phyloP scores from a whole-genome alignment of 1,140 invertebrate genomes.

The Anastatus disparis region DNA sequence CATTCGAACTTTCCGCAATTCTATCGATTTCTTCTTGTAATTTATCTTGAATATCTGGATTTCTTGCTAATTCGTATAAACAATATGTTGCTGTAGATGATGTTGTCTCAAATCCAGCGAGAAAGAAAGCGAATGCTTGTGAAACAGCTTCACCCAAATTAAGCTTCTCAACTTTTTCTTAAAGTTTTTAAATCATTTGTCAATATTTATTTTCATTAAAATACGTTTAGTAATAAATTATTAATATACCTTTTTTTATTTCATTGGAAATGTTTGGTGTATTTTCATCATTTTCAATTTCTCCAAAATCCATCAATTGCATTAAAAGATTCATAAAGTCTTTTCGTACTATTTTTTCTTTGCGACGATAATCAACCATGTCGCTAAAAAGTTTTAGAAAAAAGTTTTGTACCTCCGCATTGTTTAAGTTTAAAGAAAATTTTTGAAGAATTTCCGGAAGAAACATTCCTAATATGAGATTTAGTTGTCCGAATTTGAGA shows the following conservation, averaged over 20 bases:
- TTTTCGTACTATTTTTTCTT: constrained; percentile 60
- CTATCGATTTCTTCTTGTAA: constrained; percentile 52
- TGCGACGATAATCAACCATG: constrained; percentile 59
- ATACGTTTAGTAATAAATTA: too few species aligned
- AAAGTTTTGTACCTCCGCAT: constrained; percentile 55
- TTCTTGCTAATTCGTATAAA: constrained; percentile 57
- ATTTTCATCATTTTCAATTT: constrained; percentile 46
- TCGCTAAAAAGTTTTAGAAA: constrained; percentile 68
- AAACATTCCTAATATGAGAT: constrained; percentile 19
- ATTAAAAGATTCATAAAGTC: constrained; percentile 60
- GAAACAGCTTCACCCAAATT: too few species aligned
- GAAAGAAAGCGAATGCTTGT: constrained; percentile 50
- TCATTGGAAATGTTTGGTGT: too few species aligned
- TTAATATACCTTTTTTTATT: too few species aligned
- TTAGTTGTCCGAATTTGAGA: constrained; percentile 13
- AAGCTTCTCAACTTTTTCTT: too few species aligned
- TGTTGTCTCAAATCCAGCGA: constrained; percentile 62
- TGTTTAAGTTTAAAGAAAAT: constrained; percentile 23
- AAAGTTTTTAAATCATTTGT: too few species aligned
- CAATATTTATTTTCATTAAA: too few species aligned
- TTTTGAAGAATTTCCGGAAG: constrained; percentile 33
- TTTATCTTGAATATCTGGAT: constrained; percentile 57
- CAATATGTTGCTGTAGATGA: constrained; percentile 49
- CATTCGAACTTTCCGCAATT: constrained; percentile 18
- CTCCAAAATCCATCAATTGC: constrained; percentile 50